These are phyloP conservation scores for Pangasius larnaudii DNA, from an alignment of 2,797 vertebrate species.

Conservation along the genomic window DNA sequence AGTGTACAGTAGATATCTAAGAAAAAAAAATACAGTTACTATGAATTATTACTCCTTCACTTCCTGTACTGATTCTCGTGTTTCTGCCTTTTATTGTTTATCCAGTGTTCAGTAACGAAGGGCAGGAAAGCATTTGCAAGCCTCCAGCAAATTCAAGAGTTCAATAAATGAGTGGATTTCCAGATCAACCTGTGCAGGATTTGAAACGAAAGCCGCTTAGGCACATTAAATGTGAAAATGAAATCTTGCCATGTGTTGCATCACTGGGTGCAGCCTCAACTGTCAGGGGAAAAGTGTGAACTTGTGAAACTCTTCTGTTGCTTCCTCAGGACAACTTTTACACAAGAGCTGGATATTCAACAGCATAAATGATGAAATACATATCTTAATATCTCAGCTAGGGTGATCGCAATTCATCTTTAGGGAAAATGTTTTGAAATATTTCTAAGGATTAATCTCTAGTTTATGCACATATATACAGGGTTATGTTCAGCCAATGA, in stretches of 20 bases:
- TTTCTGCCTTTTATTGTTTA: background rate
- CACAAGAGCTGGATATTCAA: background rate
- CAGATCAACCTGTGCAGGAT: slow-evolving; percentile 22
- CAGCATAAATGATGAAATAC: background rate
- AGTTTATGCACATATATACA: background rate
- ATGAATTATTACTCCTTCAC: background rate
- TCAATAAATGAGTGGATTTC: slow-evolving; percentile 34
- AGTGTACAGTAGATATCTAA: background rate
- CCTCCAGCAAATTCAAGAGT: background rate
- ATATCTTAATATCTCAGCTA: background rate
- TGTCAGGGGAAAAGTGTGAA: slow-evolving; percentile 49
- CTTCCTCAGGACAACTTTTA: slow-evolving; percentile 9
- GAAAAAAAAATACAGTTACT: background rate
- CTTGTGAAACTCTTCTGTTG: background rate
- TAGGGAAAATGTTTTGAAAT: background rate
- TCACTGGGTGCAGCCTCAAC: slow-evolving; percentile 68
- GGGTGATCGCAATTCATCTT: background rate
- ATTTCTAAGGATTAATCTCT: background rate
- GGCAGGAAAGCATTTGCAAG: slow-evolving; percentile 6
- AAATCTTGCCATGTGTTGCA: slow-evolving; percentile 74
- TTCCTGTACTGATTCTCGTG: background rate
- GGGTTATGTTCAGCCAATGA: background rate
- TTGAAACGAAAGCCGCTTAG: slow-evolving; percentile 69
- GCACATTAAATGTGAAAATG: slow-evolving; percentile 69
- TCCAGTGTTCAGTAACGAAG: background rate